Conservation (phyloP, 2,113 vertebrate genomes). For the Gadus macrocephalus region DNA sequence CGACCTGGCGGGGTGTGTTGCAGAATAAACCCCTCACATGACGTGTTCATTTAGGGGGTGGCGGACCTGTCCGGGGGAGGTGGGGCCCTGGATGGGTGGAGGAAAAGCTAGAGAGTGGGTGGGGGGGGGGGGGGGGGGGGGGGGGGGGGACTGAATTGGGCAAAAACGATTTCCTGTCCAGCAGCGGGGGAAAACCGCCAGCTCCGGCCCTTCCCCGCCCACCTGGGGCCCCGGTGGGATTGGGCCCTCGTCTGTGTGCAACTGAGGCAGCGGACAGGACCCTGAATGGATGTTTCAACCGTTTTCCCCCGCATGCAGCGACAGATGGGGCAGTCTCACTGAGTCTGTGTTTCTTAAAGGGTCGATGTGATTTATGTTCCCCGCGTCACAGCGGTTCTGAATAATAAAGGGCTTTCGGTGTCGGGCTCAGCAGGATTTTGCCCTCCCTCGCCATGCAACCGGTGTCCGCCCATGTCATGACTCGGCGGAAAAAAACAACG, state of each 20-base stretch:
- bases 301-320: too few relatives aligned
- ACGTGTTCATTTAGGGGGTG: slow-evolving; percentile 47
- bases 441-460: too few relatives aligned
- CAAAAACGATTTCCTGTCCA: not conserved
- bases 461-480: too few relatives aligned
- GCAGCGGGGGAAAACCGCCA: not conserved
- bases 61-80: slow-evolving; percentile 38
- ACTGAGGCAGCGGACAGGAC: not conserved
- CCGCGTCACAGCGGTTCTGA: too few relatives aligned
- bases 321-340: too few relatives aligned
- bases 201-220: slow-evolving; percentile 1
- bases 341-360: too few relatives aligned
- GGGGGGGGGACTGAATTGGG: slow-evolving; percentile 11
- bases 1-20: slow-evolving; percentile 40
- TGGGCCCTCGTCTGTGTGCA: too few relatives aligned
- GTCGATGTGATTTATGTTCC: too few relatives aligned
- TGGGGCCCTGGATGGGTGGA: slow-evolving; percentile 27
- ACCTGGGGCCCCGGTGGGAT: not conserved
- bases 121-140: slow-evolving; percentile 1
- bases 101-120: slow-evolving; percentile 7
- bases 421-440: too few relatives aligned
- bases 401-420: too few relatives aligned
- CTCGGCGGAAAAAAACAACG: too few relatives aligned
- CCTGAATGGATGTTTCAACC: not conserved
- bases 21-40: slow-evolving; percentile 52